Evolutionary conservation across 2,888 invertebrate species (phyloP), one percentile per base, ranked within the genome.

Genomic region (Polyommatus icarus): DNA sequence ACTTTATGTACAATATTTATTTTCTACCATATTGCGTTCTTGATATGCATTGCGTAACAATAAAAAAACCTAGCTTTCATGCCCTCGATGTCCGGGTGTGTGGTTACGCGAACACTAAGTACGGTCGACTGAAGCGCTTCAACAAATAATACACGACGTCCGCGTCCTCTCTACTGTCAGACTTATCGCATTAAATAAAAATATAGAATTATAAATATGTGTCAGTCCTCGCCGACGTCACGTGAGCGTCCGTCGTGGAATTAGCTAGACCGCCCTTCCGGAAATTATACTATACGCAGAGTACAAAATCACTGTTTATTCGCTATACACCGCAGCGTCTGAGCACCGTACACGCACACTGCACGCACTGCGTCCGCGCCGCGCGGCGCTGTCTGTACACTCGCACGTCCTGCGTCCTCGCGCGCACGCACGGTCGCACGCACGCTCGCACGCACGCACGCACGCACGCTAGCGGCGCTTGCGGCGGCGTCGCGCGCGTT

Each of bases 41-140:
- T 93, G 94, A 94, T 94, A 94, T 93, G 94, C 94, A 93, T 94
- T 90, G 94, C 94, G 94, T 93, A 93, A 93, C 94, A 93, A 93
- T 93, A 93, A 93, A 93, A 93, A 93, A 93, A 92, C 90, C 87
- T 92, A 92, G 93, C 93, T 92, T 90, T 89, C 87, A 91, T 90
- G 92, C 90, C 90, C 86, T 87, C 84, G 87, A 88, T 87, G 86
- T 88, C 89, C 88, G 88, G 88, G 84, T 87, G 88, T 84, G 85
- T 80, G 85, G 84, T 82, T 87, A 80, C 84, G 82, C 87, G 85
- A 86, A 86, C 85, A 85, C 90, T 91, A 91, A 91, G 91, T 92
- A 92, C 92, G 87, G 90, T 91, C 89, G 88, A 88, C 85, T 89
- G 89, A 92, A 93, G 93, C 92, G 87, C 89, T 88, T 89, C 87